Base-by-base conservation (phyloP, 2,888 invertebrate genomes). In the Drosophila kanekoi region DNA sequence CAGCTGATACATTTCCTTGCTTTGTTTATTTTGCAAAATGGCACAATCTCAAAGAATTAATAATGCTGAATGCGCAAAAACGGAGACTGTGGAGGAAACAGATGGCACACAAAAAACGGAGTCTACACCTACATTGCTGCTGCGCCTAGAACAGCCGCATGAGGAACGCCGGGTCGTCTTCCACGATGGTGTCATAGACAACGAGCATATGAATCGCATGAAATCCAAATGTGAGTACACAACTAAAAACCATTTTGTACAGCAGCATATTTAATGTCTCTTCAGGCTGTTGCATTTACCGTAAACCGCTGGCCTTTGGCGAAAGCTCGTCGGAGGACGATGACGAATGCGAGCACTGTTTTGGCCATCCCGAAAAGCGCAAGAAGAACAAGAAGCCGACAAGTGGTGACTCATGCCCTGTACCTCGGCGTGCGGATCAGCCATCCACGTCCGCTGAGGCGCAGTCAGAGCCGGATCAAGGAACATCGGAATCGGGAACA, bases 191-290 rank as follows among this genome's bases (percentile, higher is more conserved):
- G 98, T 98, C 1, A 96, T 99, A 13, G 98, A 99, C 92, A 98
- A 99, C 93, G 98, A 99, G 92, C 93, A 97, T 90, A 95, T 98
- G 96, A 96, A 97, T 91, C 97, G 96, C 92, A 98, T 98, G 93
- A 98, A 98, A 92, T 98, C 98, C 23, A 99, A 98, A 94, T 98
- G 98, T 98, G 93, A 94, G 95, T 33, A n/a, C 10, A n/a, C 4
- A 10, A 20, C 4, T 4, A 1, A 43, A 8, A n/a, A 13, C 9
- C n/a, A 2, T n/a, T 3, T 23, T 1, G 9, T 0, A 5, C 20
- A 6, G 28, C 8, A 23, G 1, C 8, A 33, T 8, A 6, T 8
- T n/a, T 11, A 32, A 4, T 10, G 2, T 11, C 3, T 38, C 10
- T 18, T 40, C 18, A 98, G 98, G 97, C 93, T 98, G 98, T 91